Evolutionary conservation across 2,113 vertebrate species (phyloP).

Genomic region (Dipodomys stephensi): DNA sequence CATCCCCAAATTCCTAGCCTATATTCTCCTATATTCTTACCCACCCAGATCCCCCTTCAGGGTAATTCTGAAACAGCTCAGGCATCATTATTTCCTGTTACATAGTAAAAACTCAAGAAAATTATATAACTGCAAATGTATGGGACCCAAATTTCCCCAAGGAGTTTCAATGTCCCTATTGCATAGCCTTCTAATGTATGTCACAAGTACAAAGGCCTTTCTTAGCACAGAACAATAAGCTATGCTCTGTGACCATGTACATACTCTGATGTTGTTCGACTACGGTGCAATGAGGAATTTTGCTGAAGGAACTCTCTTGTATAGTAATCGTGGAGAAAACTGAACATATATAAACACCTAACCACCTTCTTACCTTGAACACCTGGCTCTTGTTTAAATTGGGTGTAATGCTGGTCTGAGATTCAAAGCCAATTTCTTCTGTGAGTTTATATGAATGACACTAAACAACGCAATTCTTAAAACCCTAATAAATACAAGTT

Average conservation of each 20-base stretch:
- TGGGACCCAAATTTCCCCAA: neutral
- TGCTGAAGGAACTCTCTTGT: neutral
- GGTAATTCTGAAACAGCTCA: conserved; percentile 30
- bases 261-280: neutral
- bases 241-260: neutral
- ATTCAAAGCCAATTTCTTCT: neutral
- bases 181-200: neutral
- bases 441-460: neutral
- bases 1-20: neutral
- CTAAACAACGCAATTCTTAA: neutral
- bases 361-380: neutral
- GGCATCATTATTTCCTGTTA: neutral
- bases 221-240: neutral
- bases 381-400: neutral
- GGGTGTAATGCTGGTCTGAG: neutral
- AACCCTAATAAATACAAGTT: conserved; percentile 28
- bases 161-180: neutral
- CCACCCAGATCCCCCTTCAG: neutral
- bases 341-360: conserved; percentile 9
- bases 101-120: conserved; percentile 19
- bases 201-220: neutral
- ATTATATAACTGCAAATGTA: neutral
- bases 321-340: neutral
- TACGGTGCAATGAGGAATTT: neutral
- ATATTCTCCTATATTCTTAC: neutral